Evolutionary conservation across 2,797 vertebrate species (phyloP), one percentile per base, ranked within the genome.

Genomic region (Epinephelus awoara): DNA sequence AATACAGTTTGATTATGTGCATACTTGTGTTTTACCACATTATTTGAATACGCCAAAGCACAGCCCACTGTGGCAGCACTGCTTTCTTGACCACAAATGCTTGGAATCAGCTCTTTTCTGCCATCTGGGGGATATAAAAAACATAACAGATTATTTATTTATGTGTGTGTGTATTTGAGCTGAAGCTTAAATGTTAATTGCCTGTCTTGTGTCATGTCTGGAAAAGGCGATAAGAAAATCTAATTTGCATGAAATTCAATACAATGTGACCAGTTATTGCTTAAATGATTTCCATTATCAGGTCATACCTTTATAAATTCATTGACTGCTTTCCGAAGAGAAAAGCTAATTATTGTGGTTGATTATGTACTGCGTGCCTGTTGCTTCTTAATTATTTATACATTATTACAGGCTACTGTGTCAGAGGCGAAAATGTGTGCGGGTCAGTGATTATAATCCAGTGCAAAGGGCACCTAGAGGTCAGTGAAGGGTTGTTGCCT

Each of bases 91-190:
- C 40, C 23, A n/a, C 25, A 25, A 15, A 72, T 42, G 11, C 19
- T 65, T 17, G 42, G 3, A 46, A 55, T 34, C 6, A 51, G 75
- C 62, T 79, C 55, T 50, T 58, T 75, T 81, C 77, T 88, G 87
- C 87, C 87, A 83, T 72, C 90, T 91, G 70, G 75, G 87, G 93
- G 87, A 70, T 2, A 58, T 9, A 40, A n/a, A 0, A 47, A 54
- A 42, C 0, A 18, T 5, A 17, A 58, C 50, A 38, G 7, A 1
- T 54, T 42, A 15, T 17, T 66, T 7, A 62, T 7, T 25, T 61
- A 25, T 38, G 18, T 51, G 46, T 52, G 17, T 10, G 17, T 10
- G 44, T 7, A 1, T 70, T 23, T 63, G 46, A 63, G 23, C n/a
- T 66, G 46, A 42, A 27, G 14, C 6, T 65, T 21, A 65, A 84